These are phyloP conservation scores for Murina feae DNA, from an alignment of 2,113 vertebrate genomes.

Conservation along the genomic window DNA sequence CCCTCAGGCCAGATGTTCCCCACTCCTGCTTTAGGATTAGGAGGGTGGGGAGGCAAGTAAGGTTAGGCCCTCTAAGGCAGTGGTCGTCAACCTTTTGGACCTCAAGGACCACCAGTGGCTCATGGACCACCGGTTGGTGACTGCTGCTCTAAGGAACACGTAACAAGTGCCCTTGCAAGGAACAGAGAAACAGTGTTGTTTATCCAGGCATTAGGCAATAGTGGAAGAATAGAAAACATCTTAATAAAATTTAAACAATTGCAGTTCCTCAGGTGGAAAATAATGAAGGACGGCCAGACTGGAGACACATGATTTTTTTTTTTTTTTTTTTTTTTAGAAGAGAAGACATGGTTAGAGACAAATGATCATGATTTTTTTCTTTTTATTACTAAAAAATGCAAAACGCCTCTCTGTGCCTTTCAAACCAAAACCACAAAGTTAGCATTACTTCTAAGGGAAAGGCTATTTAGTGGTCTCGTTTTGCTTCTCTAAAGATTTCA, in stretches of 20 bases:
- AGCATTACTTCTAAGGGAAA: neutral
- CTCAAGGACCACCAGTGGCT: too few relatives aligned
- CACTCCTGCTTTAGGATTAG: neutral
- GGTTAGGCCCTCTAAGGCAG: neutral
- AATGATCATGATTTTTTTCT: neutral
- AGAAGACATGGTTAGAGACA: neutral
- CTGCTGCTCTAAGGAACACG: neutral
- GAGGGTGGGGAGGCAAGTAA: neutral
- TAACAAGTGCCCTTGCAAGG: neutral
- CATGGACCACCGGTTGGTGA: too few relatives aligned
- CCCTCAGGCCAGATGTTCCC: too few relatives aligned
- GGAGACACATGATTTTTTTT: neutral
- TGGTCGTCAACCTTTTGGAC: too few relatives aligned
- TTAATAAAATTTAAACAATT: neutral
- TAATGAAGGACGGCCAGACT: neutral
- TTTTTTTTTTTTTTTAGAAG: neutral
- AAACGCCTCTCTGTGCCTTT: neutral
- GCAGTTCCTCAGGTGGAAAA: neutral
- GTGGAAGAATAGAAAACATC: neutral
- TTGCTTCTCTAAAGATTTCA: neutral
- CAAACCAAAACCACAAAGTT: neutral
- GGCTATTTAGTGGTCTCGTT: neutral
- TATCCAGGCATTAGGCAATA: neutral
- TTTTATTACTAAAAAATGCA: neutral
- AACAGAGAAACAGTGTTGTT: neutral